Evolutionary conservation across 2,113 vertebrate genomes (phyloP), one percentile per base, ranked within the genome.

Genomic region (Peromyscus polionotus): DNA sequence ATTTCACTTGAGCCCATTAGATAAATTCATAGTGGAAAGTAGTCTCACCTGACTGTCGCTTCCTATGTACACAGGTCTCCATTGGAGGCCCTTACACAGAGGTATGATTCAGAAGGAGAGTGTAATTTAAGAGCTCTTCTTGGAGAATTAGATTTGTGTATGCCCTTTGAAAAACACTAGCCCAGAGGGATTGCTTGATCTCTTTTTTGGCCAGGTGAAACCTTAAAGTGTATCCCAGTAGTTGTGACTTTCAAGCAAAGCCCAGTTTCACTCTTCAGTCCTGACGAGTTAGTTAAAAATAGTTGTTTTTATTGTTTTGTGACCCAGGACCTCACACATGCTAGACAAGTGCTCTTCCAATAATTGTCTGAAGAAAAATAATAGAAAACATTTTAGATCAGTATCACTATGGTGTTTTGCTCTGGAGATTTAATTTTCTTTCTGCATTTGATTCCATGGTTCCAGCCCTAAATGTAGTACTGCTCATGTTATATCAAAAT

Each of bases 171-270:
- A 90, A 94, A 92, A 54, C 33, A 93, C 59, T 94, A 31, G 39
- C 72, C 0, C 42, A 24, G 45, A 87, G 72, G 59, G 45, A 77
- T 63, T 96, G 42, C 63, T 95, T 95, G 86, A 20, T 26, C 31
- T n/a, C 20, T 36, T 72, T 7, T 79, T 63, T 89, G 91, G 91
- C 28, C 77, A 81, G 77, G 48, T 89, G 85, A 68, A 95, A 85
- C 7, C 81, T 85, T 96, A 92, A 94, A 93, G 22, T 94, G 42
- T 92, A 28, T 89, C n/a, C 87, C 24, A 93, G 84, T 97, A 59
- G 76, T 87, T 88, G n/a, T 95, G 54, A 92, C 42, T 48, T 97
- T 97, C 22, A 85, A 61, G 81, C 91, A 96, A 91, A 93, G 54
- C 72, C 84, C 54, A 70, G 6, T 90, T 85, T 92, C 57, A 95